A percentile compares a stretch with the other conserved stretches of the same genome.
Evolutionary conservation across 1,140 invertebrate genomes (phyloP).

Genomic region (Helicoverpa armigera): DNA sequence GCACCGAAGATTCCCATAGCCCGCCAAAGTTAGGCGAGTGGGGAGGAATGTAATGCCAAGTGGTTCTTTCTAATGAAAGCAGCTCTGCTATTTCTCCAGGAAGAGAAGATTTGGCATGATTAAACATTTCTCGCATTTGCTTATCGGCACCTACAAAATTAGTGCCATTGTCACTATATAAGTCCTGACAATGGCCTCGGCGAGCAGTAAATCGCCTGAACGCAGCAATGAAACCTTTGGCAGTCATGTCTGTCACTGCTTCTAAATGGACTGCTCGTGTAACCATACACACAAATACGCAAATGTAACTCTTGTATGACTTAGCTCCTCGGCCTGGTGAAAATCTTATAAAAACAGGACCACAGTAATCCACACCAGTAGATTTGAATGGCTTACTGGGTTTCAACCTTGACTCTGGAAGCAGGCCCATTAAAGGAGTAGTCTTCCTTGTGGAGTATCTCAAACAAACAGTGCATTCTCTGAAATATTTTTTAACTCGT

Average conservation of each 20-base stretch:
- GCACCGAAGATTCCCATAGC: no score
- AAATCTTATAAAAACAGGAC: slow-evolving; percentile 52
- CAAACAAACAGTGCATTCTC: slow-evolving; percentile 45
- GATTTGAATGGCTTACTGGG: slow-evolving; percentile 49
- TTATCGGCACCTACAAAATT: slow-evolving; percentile 70
- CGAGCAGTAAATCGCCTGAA: slow-evolving; percentile 50
- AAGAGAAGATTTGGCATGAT: no score
- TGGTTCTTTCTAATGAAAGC: no score
- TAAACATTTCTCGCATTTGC: no score
- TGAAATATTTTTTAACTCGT: slow-evolving; percentile 29
- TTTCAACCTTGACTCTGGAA: slow-evolving; percentile 41
- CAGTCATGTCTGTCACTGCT: slow-evolving; percentile 43
- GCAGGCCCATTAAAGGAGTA: slow-evolving; percentile 48
- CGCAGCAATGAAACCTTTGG: slow-evolving; percentile 53
- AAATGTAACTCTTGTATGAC: slow-evolving; percentile 56
- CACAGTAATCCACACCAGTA: slow-evolving; percentile 52
- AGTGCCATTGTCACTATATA: slow-evolving; percentile 60
- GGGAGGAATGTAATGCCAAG: no score
- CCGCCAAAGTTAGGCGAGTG: no score
- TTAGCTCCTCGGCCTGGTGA: slow-evolving; percentile 53
- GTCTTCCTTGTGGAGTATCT: slow-evolving; percentile 28
- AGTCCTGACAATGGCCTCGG: slow-evolving; percentile 51
- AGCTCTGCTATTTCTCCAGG: no score
- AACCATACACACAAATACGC: slow-evolving; percentile 52
- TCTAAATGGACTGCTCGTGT: slow-evolving; percentile 52